Conservation (phyloP, 2,888 invertebrate species). For the Globia sparganii region DNA sequence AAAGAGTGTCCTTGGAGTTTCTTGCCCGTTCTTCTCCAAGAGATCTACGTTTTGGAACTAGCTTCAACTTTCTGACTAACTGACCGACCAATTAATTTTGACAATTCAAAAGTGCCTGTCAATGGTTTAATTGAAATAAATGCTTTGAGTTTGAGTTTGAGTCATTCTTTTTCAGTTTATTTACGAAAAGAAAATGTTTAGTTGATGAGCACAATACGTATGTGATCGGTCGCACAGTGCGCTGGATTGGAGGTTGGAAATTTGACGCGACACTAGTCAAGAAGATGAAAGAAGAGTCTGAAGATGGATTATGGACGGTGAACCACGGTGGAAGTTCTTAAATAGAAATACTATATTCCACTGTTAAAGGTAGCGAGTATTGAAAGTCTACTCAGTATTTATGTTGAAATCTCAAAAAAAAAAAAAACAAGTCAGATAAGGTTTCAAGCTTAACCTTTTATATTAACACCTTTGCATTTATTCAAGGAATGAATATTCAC, state of each 20-base stretch:
- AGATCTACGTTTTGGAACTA: too few relatives aligned
- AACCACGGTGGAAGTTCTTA: neutral
- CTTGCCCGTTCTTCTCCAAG: too few relatives aligned
- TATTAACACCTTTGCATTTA: conserved; percentile 12
- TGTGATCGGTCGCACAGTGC: neutral
- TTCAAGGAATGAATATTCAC: conserved; percentile 26
- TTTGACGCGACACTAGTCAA: neutral
- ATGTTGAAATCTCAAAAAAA: neutral
- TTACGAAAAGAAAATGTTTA: neutral
- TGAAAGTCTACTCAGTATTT: neutral
- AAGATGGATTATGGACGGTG: neutral
- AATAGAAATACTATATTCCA: neutral
- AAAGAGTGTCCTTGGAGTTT: too few relatives aligned
- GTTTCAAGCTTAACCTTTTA: neutral
- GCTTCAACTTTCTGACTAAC: too few relatives aligned
- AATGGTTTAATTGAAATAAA: too few relatives aligned
- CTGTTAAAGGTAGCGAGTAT: neutral
- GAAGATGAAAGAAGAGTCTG: too few relatives aligned
- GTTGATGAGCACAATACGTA: neutral
- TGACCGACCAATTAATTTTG: too few relatives aligned
- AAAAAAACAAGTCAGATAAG: neutral
- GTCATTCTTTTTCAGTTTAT: conserved; percentile 7
- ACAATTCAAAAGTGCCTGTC: too few relatives aligned
- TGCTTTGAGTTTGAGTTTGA: too few relatives aligned
- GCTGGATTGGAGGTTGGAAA: neutral